Base-by-base conservation (phyloP, 2,113 vertebrate species). In the Lutjanus erythropterus region DNA sequence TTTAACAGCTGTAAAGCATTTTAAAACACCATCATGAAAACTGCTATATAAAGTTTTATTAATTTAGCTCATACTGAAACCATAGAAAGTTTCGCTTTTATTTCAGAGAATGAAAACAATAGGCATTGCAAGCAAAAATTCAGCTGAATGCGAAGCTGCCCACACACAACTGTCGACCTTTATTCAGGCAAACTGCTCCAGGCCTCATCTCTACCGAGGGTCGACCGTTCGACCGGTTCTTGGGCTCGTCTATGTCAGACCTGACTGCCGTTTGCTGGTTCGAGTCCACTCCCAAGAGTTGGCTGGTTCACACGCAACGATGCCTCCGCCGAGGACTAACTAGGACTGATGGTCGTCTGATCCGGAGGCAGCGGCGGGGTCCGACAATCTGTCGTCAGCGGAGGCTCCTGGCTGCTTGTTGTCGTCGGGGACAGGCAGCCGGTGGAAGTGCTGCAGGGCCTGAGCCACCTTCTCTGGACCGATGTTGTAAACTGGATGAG, bases 401-500 rank as follows among this genome's bases (percentile, higher is more conserved):
- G 85, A 18, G 29, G 46, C 47, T 53, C 23, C 64, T 0, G 64
- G 33, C 27, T 18, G 84, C 62, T 77, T 77, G 35, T 9, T 35
- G 44, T 95, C 94, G n/a, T 33, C 27, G 0, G 96, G 96, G 78
- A 96, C 83, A 0, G 97, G 93, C 88, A 97, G 94, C 91, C 90
- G 94, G 85, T 94, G 94, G 77, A 99, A 99, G 79, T 97, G 82
- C 84, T 96, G 92, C 75, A 96, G 90, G 0, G 98, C 98, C 46
- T 88, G 92, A 71, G 94, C 95, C 81, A 99, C 97, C 89, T 97
- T 99, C 67, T 97, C 97, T 0, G 98, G 98, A 47, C 95, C 91
- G 21, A 99, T 97, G 91, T 99, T 99, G 95, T 99, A 99, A 37
- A 99, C 96, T 0, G 98, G 98, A 86, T 99, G 97, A 0, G 97